Base-by-base conservation (phyloP, 92 coral and sea anemone genomes). In the Pocillopora grandis region DNA sequence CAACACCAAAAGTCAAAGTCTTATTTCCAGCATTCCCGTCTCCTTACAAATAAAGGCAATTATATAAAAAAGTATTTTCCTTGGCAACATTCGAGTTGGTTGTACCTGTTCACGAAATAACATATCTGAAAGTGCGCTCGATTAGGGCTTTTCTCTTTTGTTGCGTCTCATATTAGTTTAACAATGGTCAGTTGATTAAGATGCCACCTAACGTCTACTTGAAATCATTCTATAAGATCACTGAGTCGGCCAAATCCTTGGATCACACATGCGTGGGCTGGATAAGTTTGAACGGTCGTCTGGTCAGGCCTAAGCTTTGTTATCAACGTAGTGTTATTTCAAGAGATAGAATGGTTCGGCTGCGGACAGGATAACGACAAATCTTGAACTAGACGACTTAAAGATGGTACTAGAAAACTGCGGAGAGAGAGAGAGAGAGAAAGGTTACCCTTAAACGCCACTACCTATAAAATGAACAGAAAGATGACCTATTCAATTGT, bases 31-130 rank as follows among this genome's bases (percentile, higher is more conserved):
- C 14, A 66, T 15, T 55, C 61, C 6, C 37, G 35, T 23, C 23
- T n/a, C 16, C 65, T 70, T 36, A 49, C 72, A 14, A 55, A 79
- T 33, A 23, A 77, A 19, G 31, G 48, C 18, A 37, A 42, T 37
- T 8, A 36, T 36, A 19, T 12, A 52, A 59, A 33, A 16, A 60
- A 52, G 33, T 2, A 10, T n/a, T 60, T 79, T n/a, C 27, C 55
- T 42, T 12, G 56, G 70, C 7, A 52, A 65, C 21, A 52, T 35
- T 68, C 62, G 56, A 11, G 33, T 17, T 55, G 8, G 52, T 10
- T 65, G 83, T 79, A 79, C 75, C 33, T 79, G 83, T 79, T 23
- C 65, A 66, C 75, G 72, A 79, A 79, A 79, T 48, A 79, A 79
- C 83, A 79, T 6, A 60, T 77, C 19, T 42, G 70, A 77, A 79